Evolutionary conservation across 1,140 invertebrate genomes (phyloP), one percentile per base, ranked within the genome.

Genomic region (Dendroctonus valens): DNA sequence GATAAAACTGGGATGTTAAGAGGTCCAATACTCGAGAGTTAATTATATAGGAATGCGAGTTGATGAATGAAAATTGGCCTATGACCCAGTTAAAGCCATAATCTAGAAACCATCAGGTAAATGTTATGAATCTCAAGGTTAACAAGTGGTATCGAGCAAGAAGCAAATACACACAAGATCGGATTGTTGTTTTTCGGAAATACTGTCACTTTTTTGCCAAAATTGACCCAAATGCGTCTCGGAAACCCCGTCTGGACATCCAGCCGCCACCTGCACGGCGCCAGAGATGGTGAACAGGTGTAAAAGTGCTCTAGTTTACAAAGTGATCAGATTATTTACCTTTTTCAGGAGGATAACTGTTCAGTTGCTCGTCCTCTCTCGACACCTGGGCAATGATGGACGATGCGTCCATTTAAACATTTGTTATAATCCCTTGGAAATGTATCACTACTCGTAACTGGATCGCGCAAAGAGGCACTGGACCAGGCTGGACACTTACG

Each of bases 311-410:
- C 26, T 26, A 26, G 26, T 26, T 26, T 26, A 26, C 26, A 26
- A 26, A 2, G 26, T 26, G 26, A 26, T 48, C 5, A 7, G 7
- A 76, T 78, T 81, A 81, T 87, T 87, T 88, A 95, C 93, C 92
- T 92, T 93, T 94, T 82, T 94, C 92, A 82, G 88, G 86, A 80
- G 89, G 86, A 86, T 91, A 91, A 85, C 87, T 93, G 84, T 91
- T 93, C 82, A 93, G 87, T 85, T 92, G 90, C 85, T 96, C 93
- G 86, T 96, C 93, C 89, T 96, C 93, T 84, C 92, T 89, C 84
- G 89, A 92, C 85, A 94, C 93, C 88, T 96, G 93, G 83, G 93
- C 94, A 83, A 96, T 96, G 87, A 97, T 96, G 89, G 93, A 96
- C 90, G 93, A 92, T 89, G 91, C 92, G 92, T 96, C 94, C 93